Conservation (phyloP, 2,888 invertebrate species). For the Apotomis turbidana region DNA sequence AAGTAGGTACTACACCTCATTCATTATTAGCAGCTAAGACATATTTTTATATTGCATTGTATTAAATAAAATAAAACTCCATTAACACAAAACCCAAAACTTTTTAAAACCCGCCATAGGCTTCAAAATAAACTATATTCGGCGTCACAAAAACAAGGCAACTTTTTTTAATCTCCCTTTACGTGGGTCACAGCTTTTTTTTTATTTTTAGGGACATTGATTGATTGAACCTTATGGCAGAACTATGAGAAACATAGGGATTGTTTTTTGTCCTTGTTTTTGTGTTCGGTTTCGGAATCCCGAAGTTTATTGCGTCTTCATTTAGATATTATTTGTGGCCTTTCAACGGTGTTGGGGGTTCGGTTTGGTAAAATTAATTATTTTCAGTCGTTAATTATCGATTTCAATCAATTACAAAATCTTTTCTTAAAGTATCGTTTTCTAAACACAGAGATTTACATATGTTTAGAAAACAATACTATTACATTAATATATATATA, state of each 20-base stretch:
- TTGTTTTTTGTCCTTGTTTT: constrained; percentile 71
- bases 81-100: constrained; percentile 18
- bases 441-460: no score
- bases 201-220: constrained; percentile 81
- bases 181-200: constrained; percentile 78
- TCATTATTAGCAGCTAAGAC: not conserved
- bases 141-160: constrained; percentile 38
- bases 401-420: constrained; percentile 5
- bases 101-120: constrained; percentile 6
- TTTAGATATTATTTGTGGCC: constrained; percentile 65
- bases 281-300: constrained; percentile 56
- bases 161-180: constrained; percentile 70
- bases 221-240: constrained; percentile 80
- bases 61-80: not conserved
- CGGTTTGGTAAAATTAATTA: constrained; percentile 20
- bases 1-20: no score
- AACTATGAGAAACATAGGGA: constrained; percentile 77
- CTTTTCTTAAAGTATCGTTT: no score
- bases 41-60: not conserved
- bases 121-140: constrained; percentile 36
- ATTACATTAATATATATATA: no score
- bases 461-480: no score
- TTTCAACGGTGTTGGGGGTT: constrained; percentile 51
- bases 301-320: constrained; percentile 77
- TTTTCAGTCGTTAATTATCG: constrained; percentile 12